A percentile compares a stretch with the other conserved stretches of the same genome.
These are phyloP conservation scores for Limonius californicus DNA, from an alignment of 1,140 invertebrate species.

Conservation along the genomic window DNA sequence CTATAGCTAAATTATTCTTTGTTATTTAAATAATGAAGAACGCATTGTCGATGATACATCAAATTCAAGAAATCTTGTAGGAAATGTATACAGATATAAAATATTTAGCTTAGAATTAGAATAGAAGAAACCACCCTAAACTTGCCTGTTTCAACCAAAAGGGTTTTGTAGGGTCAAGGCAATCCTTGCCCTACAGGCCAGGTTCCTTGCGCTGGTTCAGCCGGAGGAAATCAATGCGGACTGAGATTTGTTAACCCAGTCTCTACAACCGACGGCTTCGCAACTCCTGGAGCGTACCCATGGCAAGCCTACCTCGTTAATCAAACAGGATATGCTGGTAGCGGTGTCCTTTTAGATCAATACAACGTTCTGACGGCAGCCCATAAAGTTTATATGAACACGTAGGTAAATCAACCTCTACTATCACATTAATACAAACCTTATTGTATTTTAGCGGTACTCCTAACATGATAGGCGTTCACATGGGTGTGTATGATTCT, in stretches of 20 bases:
- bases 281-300: slow-evolving; percentile 35
- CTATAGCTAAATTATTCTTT: too few relatives aligned
- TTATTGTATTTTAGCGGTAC: slow-evolving; percentile 4
- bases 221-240: slow-evolving; percentile 28
- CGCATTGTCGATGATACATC: too few relatives aligned
- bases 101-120: too few relatives aligned
- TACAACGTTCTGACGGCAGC: slow-evolving; percentile 42
- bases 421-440: not conserved
- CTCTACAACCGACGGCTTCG: slow-evolving; percentile 26
- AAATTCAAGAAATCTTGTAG: too few relatives aligned
- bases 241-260: slow-evolving; percentile 23
- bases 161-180: too few relatives aligned
- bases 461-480: slow-evolving; percentile 29
- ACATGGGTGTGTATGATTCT: slow-evolving; percentile 30
- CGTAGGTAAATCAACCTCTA: slow-evolving; percentile 20
- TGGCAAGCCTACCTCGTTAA: slow-evolving; percentile 43
- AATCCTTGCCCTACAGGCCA: slow-evolving; percentile 17
- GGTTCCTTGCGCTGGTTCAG: slow-evolving; percentile 1
- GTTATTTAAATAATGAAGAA: too few relatives aligned
- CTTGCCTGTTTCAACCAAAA: too few relatives aligned
- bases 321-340: slow-evolving; percentile 36
- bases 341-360: slow-evolving; percentile 39
- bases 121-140: too few relatives aligned
- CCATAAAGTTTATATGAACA: slow-evolving; percentile 39
- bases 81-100: too few relatives aligned